A percentile compares a stretch with the other conserved stretches of the same genome.
phyloP scores from a whole-genome alignment of 1,140 invertebrate species.

The Pseudomyrmex sp. region DNA sequence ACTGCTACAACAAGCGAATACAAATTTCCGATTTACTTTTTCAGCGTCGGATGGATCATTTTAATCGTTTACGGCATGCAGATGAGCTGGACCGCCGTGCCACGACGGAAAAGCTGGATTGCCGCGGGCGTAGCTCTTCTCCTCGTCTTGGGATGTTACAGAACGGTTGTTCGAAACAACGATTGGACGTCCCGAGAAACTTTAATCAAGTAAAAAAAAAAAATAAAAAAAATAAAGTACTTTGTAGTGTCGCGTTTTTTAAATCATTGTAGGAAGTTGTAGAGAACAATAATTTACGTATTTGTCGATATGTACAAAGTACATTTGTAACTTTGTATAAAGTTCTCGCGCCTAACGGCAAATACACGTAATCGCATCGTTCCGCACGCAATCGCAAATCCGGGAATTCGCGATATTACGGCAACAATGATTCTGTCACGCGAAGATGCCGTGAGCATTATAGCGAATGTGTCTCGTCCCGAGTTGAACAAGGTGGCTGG shows the following conservation, averaged over 20 bases:
- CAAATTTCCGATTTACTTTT: conserved; percentile 50
- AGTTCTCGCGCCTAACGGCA: background rate
- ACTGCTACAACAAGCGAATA: background rate
- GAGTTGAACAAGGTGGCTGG: conserved; percentile 74
- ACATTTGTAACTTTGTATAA: background rate
- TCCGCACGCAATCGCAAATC: conserved; percentile 6
- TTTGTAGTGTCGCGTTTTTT: background rate
- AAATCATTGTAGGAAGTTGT: background rate
- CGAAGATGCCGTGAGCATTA: conserved; percentile 52
- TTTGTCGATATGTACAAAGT: background rate
- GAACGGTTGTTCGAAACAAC: conserved; percentile 89
- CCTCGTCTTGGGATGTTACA: conserved; percentile 87
- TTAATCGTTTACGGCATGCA: conserved; percentile 88
- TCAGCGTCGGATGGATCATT: conserved; percentile 89
- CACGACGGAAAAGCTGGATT: conserved; percentile 84
- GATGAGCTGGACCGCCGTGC: conserved; percentile 86
- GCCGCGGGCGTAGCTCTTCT: conserved; percentile 86
- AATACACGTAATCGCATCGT: conserved; percentile 24
- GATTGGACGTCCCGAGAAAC: conserved; percentile 93
- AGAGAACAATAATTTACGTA: background rate
- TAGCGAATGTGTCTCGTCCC: conserved; percentile 23
- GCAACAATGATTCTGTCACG: conserved; percentile 50
- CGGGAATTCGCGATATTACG: conserved; percentile 20
- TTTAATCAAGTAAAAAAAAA: conserved; percentile 87
- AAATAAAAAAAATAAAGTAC: background rate